Evolutionary conservation across 2,797 vertebrate genomes (phyloP), one percentile per base, ranked within the genome.

Genomic region (Lacerta bilineata): DNA sequence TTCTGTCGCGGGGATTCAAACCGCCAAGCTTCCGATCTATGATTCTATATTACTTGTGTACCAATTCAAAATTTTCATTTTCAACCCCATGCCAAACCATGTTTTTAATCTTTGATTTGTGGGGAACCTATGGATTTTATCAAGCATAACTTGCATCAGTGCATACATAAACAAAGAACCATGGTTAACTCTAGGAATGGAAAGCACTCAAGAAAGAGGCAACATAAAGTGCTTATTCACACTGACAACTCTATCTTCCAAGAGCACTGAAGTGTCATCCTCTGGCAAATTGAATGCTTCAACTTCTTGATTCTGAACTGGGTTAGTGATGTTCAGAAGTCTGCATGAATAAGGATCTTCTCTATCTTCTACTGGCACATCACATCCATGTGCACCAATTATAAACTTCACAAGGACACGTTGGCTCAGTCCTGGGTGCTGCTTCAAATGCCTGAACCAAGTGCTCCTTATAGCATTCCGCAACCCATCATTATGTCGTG

Each of bases 391-490:
- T n/a, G n/a, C n/a, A n/a, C n/a, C n/a, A n/a, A n/a, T n/a, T n/a
- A n/a, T n/a, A n/a, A n/a, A n/a, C n/a, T n/a, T n/a, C n/a, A n/a
- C n/a, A n/a, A n/a, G n/a, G n/a, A n/a, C n/a, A n/a, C 98, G 98
- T 91, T 97, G 97, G 90, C 95, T 97, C 92, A 99, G 97, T 11
- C 92, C 94, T 68, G 98, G 97, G 91, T 98, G 98, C 2, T 97
- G 94, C 85, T 92, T 93, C 88, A 98, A 95, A 95, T 99, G 98
- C 86, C 97, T 98, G 96, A 98, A 96, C 99, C 99, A 99, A 79
- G 99, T 99, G 88, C 94, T 96, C 92, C 99, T 98, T 97, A 99
- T 98, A 83, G 97, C 98, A 80, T 96, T 96, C 89, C 99, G 97
- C 91, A 98, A 98, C 20, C 98, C 97, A 93, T 97, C 94, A 91